Percentiles rank a stretch among this genome's conserved stretches.
These are phyloP conservation scores for Apoda limacodes DNA, from an alignment of 2,888 invertebrate species.

Conservation along the genomic window DNA sequence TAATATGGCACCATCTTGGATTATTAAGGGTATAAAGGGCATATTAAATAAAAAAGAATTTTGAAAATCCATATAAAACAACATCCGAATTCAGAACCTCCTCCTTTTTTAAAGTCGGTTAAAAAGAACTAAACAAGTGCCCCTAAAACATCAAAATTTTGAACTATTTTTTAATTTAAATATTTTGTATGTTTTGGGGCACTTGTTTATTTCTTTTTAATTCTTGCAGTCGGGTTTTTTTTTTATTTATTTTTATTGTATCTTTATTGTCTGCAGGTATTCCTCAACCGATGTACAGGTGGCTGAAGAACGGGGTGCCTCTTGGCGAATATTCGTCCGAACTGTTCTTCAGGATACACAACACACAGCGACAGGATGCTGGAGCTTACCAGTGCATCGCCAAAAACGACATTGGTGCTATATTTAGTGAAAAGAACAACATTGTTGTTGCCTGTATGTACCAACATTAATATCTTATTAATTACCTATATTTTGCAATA, in stretches of 20 bases:
- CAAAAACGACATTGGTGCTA: conserved; percentile 90
- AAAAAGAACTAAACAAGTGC: too few species aligned
- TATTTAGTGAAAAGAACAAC: conserved; percentile 90
- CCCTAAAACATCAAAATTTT: too few species aligned
- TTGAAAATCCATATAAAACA: too few species aligned
- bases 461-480: conserved; percentile 24
- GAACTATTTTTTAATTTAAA: too few species aligned
- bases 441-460: conserved; percentile 94
- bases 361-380: conserved; percentile 84
- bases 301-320: conserved; percentile 88
- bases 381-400: conserved; percentile 95
- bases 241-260: conserved; percentile 31
- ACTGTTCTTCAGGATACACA: conserved; percentile 85
- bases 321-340: conserved; percentile 86
- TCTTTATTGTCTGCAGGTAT: too few species aligned
- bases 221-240: conserved; percentile 1
- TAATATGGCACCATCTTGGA: too few species aligned
- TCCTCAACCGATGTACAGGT: conserved; percentile 93
- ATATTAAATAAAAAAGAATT: too few species aligned
- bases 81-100: too few species aligned
- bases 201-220: too few species aligned
- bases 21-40: too few species aligned
- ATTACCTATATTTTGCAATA: conserved; percentile 19
- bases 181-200: too few species aligned
- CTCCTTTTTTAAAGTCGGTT: too few species aligned